Evolutionary conservation across 2,888 invertebrate species (phyloP).

Genomic region (Xylota sylvarum): DNA sequence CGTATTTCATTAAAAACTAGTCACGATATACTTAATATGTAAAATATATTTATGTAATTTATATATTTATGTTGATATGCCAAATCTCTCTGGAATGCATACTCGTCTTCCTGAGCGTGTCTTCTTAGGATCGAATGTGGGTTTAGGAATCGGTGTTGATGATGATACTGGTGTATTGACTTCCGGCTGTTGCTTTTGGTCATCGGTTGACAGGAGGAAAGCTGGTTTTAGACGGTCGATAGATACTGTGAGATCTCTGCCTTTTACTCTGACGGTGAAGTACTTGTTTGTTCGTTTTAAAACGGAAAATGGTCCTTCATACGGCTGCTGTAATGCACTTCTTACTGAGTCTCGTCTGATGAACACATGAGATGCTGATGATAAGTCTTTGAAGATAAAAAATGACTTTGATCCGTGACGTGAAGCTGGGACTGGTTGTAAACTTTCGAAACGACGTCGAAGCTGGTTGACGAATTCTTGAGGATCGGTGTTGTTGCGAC

Average conservation of each 20-base stretch:
- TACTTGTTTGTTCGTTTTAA: background rate
- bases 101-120: too few species aligned
- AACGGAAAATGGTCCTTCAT: constrained; percentile 3
- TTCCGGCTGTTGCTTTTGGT: background rate
- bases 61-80: too few species aligned
- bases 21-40: too few species aligned
- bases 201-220: background rate
- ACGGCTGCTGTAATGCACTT: background rate
- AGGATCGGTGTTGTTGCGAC: background rate
- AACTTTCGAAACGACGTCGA: background rate
- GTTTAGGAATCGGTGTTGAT: background rate
- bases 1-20: too few species aligned
- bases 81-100: too few species aligned
- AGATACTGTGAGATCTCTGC: background rate
- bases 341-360: constrained; percentile 3
- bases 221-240: background rate
- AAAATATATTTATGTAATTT: too few species aligned
- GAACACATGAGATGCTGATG: background rate
- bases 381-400: constrained; percentile 2
- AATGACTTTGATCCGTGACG: background rate
- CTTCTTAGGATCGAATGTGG: too few species aligned
- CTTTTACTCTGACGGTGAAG: background rate
- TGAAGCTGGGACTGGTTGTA: background rate
- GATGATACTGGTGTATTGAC: background rate
- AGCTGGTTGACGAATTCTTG: background rate